Evolutionary conservation across 2,113 vertebrate species (phyloP).

Genomic region (Tangachromis dhanisi): DNA sequence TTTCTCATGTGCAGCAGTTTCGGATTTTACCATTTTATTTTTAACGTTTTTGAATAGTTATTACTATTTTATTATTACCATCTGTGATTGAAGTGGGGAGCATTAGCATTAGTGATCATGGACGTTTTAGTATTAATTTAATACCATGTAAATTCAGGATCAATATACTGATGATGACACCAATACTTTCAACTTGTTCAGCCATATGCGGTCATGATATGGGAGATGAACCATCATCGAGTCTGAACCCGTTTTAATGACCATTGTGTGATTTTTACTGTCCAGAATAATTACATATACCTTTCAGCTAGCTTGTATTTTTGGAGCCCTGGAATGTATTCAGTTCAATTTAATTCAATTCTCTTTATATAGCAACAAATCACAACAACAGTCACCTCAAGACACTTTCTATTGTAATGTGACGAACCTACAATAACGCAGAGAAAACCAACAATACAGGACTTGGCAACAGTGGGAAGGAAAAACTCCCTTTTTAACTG

Average conservation of each 20-base stretch:
- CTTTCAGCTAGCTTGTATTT: background rate
- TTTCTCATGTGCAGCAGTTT: background rate
- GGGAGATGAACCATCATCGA: accelerated
- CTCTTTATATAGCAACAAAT: background rate
- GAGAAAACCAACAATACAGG: background rate
- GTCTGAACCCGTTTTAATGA: background rate
- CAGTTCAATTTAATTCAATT: background rate
- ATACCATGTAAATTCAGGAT: background rate
- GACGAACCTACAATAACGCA: background rate
- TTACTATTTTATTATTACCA: background rate
- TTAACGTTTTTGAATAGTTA: background rate
- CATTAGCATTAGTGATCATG: background rate
- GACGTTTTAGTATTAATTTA: accelerated
- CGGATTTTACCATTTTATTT: accelerated
- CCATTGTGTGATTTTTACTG: background rate
- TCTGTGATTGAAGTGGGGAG: background rate
- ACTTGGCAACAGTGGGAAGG: background rate
- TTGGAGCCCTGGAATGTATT: background rate
- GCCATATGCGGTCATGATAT: background rate
- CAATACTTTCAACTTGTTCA: background rate
- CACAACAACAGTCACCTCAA: background rate
- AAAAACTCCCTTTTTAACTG: background rate
- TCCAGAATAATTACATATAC: background rate
- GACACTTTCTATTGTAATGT: background rate
- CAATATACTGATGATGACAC: background rate